Base-by-base conservation (phyloP, 2,888 invertebrate genomes). In the Euplagia quadripunctaria region DNA sequence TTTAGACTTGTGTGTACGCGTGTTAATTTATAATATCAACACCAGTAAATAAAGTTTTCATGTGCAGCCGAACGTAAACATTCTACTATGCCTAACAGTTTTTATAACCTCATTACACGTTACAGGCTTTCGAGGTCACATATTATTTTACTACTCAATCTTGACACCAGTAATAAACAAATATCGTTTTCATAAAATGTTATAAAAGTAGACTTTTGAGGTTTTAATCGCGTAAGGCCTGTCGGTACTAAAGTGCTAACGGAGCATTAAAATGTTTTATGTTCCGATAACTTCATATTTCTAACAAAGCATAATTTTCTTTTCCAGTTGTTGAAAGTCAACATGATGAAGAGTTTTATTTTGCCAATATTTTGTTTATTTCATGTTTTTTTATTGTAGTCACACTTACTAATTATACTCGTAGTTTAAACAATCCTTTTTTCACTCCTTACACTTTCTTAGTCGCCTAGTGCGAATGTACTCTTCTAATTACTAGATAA, bases 71-170 rank as follows among this genome's bases (percentile, higher is more conserved):
- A 65, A 73, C 66, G 70, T 80, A 79, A 81, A 82, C 77, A 79
- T 77, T 65, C 4, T 43, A 74, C 74, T 72, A 63, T 67, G 65
- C 64, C 71, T 74, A 79, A 79, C 72, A 75, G 63, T 69, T 75
- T 79, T 81, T 73, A 82, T 76, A 63, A 72, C 61, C 67, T 72
- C 69, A 73, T 83, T 74, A 73, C 68, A 76, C 43, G 43, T 69
- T 46, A 55, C 55, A 68, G 70, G 61, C 61, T 52, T 64, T 31
- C 72, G 77, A 83, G 84, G 84, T 73, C 68, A 76, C 51, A 74
- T 31, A 14, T 75, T 68, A 52, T 43, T 69, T 75, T 68, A 16
- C 20, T 61, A 64, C 76, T 80, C 65, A 73, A 74, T 78, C 73
- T 71, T 76, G 66, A 78, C 69, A 79, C 17, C n/a, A 75, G 70